Evolutionary conservation across 2,113 vertebrate species (phyloP).

Genomic region (Benitochromis conjunctus): DNA sequence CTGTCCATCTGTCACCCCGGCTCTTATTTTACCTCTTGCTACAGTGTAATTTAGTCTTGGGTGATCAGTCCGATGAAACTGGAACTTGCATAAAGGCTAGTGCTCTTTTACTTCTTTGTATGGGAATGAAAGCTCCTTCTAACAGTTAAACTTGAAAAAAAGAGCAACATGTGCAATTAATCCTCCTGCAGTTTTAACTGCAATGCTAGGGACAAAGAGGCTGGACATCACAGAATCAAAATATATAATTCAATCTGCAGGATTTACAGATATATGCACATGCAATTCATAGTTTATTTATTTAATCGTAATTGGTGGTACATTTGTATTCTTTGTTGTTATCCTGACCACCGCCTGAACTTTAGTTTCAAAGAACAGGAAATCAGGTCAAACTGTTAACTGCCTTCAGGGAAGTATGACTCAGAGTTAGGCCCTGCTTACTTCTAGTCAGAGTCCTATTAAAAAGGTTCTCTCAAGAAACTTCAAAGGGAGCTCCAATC

Average conservation of each 20-base stretch:
- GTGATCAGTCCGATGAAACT: not conserved
- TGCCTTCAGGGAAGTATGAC: not conserved
- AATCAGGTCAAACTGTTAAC: slow-evolving; percentile 39
- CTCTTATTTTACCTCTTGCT: slow-evolving; percentile 7
- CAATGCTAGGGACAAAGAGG: not conserved
- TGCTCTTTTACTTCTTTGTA: not conserved
- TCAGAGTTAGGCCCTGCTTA: not conserved
- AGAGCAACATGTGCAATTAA: not conserved
- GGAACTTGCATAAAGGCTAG: not conserved
- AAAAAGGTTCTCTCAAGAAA: slow-evolving; percentile 13
- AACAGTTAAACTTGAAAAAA: not conserved
- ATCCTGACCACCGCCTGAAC: slow-evolving; percentile 12
- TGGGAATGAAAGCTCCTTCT: not conserved
- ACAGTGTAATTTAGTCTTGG: not conserved
- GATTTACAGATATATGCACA: not conserved
- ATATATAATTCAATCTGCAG: not conserved
- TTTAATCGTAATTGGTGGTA: not conserved
- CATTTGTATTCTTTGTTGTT: not conserved
- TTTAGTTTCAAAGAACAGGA: slow-evolving; percentile 27
- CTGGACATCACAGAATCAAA: not conserved
- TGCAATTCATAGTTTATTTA: not conserved
- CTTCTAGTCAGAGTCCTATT: not conserved
- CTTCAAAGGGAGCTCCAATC: slow-evolving; percentile 24
- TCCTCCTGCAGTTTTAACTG: not conserved
- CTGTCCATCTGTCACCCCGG: slow-evolving; percentile 23